phyloP scores from a whole-genome alignment of 2,113 vertebrate species.

The Barbus barbus region DNA sequence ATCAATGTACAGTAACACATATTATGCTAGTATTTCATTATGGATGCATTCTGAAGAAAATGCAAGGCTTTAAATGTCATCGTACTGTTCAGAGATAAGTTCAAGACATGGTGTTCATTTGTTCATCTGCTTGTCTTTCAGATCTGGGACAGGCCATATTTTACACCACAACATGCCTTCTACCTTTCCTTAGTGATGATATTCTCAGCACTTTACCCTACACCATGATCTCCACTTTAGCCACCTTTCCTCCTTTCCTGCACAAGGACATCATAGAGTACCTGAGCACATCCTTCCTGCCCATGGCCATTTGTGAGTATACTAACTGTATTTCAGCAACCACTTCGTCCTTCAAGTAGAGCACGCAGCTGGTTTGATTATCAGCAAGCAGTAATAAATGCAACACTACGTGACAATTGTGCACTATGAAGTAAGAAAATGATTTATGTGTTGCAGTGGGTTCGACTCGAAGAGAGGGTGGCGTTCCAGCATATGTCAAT shows the following conservation, averaged over 20 bases:
- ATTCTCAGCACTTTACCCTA: slow-evolving; percentile 99
- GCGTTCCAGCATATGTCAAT: slow-evolving; percentile 94
- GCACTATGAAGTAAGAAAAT: not conserved
- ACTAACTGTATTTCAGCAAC: not conserved
- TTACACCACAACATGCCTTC: slow-evolving; percentile 98
- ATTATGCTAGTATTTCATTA: not conserved
- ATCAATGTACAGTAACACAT: not conserved
- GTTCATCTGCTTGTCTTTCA: slow-evolving; percentile 79
- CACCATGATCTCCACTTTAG: slow-evolving; percentile 99
- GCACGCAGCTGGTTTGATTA: not conserved
- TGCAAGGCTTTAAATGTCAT: not conserved
- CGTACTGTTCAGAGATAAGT: not conserved
- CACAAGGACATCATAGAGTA: slow-evolving; percentile 99
- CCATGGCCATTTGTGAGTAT: slow-evolving; percentile 99
- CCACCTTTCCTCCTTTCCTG: slow-evolving; percentile 98
- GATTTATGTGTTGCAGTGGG: slow-evolving; percentile 79
- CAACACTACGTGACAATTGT: not conserved
- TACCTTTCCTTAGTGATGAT: slow-evolving; percentile 98
- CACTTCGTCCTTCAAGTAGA: not conserved
- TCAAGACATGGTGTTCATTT: not conserved
- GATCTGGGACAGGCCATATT: slow-evolving; percentile 99
- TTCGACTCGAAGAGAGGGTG: slow-evolving; percentile 90
- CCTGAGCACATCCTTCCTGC: slow-evolving; percentile 98
- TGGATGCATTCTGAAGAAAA: not conserved
- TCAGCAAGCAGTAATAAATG: not conserved